Base-by-base conservation (phyloP, 2,888 invertebrate species). In the Chrysolina americana region DNA sequence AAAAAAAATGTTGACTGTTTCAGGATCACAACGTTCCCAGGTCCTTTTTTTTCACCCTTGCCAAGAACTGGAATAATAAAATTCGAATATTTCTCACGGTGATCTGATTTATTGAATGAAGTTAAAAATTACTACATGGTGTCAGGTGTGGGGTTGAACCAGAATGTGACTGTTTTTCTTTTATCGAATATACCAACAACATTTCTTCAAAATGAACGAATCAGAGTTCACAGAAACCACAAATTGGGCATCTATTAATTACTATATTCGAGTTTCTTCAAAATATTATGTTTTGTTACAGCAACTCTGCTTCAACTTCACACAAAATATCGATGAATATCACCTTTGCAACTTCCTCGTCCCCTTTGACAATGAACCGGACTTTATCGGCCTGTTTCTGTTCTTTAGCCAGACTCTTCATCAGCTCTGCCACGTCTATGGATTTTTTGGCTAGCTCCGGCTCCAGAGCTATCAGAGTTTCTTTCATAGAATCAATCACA, bases 401-500 rank as follows among this genome's bases (percentile, higher is more conserved):
- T 85, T 97, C 96, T 65, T 93, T 90, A n/a, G 92, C 93, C 9
- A 98, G 89, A 81, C 91, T 91, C 73, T 91, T 91, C 88, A 97
- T 93, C 41, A 98, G 89, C 47, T 92, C 92, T 56, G 93, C 91
- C 70, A 96, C 94, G 81, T 93, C 93, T 15, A 91, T 92, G 0
- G 94, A 94, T 85, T 96, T 95, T 79, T 92, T 90, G 69, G 94
- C 94, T 63, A 97, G 88, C 78, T 94, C 90, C 0, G 97, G 97
- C 78, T 94, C 95, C 89, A 97, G 91, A 1, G 93, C 92, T 10
- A 93, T 93, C 64, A 97, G 89, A 80, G 96, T 94, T 75, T 93
- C 92, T 87, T 96, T 95, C 97, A 98, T 97, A 5, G 93, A 91
- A 41, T 93, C 94, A 0, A 97, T 96, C 19, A 94, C 91, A 23